Evolutionary conservation across 2,113 vertebrate genomes (phyloP), one percentile per base, ranked within the genome.

Genomic region (Anser brachyrhynchus): DNA sequence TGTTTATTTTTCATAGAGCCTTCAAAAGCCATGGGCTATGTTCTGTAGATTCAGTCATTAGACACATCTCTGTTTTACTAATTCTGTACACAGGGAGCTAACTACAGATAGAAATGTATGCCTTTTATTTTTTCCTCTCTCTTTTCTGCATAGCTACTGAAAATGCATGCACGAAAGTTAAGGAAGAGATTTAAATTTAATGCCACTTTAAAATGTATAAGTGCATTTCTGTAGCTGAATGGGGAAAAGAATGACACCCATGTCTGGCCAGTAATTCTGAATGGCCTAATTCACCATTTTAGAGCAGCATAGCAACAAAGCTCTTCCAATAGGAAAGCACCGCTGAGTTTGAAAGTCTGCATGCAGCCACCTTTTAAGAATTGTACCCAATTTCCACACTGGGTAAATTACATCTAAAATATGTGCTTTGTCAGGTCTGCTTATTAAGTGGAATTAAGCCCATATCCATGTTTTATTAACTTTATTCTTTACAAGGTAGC

Each of bases 401-500:
- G 52, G 64, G 70, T 86, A 93, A 94, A 79, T 96, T 94, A 92
- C 87, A 93, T 94, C 75, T 71, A 93, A 89, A 91, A 44, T 59
- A 13, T 54, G 55, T 87, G 59, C 93, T 80, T 75, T 83, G 87
- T 18, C 58, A 79, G 77, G 57, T 71, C 77, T 95, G 91, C 94
- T 95, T 97, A 91, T 84, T 80, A 95, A 97, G 93, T 91, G 94
- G 74, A 97, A 97, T 96, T 86, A 91, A 91, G 58, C 46, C 59
- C 62, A 70, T 90, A 75, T 90, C 65, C 37, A 37, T 94, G 89
- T 90, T 95, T 96, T 92, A 94, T 90, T 97, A 88, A 96, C 96
- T 95, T 95, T 94, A 85, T 85, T 96, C 92, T 96, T 96, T 96
- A 90, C 90, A 85, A 93, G 91, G 96, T 94, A 97, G 89, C 75